These are phyloP conservation scores for Sclerurus mexicanus DNA, from an alignment of 2,113 vertebrate species.

Conservation along the genomic window DNA sequence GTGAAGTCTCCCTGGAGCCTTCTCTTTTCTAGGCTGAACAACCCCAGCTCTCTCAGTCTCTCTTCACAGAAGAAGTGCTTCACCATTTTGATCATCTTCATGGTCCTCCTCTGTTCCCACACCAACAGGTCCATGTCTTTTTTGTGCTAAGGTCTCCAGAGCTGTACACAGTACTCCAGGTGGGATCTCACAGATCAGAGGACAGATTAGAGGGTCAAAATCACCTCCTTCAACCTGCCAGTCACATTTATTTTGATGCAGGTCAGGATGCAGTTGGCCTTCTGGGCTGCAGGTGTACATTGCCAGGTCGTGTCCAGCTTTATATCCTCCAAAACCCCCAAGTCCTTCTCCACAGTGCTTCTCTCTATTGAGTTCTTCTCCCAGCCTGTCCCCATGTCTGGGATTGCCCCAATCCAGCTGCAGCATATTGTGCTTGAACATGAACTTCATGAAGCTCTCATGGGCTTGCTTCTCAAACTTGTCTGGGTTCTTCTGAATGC, in stretches of 20 bases:
- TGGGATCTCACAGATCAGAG: not conserved
- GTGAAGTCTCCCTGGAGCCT: not conserved
- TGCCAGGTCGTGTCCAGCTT: too few relatives aligned
- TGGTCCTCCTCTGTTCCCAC: not conserved
- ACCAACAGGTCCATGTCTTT: not conserved
- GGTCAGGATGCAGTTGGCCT: rapidly evolving
- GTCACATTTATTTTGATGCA: rapidly evolving
- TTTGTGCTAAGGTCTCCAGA: not conserved
- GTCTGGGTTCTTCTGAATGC: not conserved
- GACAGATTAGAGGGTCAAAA: not conserved
- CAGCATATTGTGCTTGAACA: not conserved
- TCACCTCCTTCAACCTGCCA: not conserved
- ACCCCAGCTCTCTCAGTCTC: not conserved
- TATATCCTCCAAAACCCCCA: not conserved
- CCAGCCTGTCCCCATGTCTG: not conserved
- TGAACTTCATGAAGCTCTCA: not conserved
- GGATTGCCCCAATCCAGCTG: not conserved
- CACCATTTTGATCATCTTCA: not conserved
- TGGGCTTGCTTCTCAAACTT: not conserved
- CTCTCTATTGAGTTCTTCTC: not conserved
- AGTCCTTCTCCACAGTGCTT: not conserved
- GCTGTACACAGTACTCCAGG: not conserved
- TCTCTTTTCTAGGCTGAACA: not conserved
- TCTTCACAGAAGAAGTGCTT: not conserved
- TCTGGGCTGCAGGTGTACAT: rapidly evolving